Percentiles rank a stretch among this genome's conserved stretches.
Conservation (phyloP, 1,140 invertebrate species). For the Dendroctonus valens region DNA sequence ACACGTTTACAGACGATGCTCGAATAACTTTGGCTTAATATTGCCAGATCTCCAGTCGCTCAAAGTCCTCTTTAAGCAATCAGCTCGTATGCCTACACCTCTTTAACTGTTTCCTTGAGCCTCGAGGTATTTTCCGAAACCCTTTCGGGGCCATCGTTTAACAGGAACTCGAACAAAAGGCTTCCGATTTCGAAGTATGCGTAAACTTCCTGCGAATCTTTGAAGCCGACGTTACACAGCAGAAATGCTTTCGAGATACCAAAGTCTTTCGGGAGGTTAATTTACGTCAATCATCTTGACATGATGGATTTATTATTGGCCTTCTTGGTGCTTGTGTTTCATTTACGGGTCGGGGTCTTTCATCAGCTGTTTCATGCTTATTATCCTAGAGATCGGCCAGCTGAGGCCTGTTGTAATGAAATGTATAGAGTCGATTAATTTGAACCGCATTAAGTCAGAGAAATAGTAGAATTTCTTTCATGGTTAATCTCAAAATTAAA, state of each 20-base stretch:
- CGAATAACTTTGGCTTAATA: too few species aligned
- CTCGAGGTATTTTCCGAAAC: conserved; percentile 8
- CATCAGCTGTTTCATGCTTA: neutral
- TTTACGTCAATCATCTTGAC: conserved; percentile 16
- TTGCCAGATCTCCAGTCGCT: too few species aligned
- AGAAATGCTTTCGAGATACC: conserved; percentile 15
- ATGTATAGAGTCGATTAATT: too few species aligned
- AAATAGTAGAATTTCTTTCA: too few species aligned
- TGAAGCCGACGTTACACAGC: conserved; percentile 12
- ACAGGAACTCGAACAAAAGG: conserved; percentile 10
- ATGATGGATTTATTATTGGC: conserved; percentile 15
- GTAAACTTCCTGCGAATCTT: conserved; percentile 12
- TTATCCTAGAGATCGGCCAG: too few species aligned
- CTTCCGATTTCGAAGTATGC: conserved; percentile 15
- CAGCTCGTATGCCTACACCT: conserved; percentile 7
- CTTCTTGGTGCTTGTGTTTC: neutral
- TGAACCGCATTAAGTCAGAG: too few species aligned
- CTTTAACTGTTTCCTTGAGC: conserved; percentile 4
- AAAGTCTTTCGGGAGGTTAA: conserved; percentile 9
- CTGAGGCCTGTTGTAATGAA: too few species aligned
- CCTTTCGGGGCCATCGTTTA: conserved; percentile 5
- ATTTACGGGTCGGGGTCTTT: neutral
- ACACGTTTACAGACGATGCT: too few species aligned
- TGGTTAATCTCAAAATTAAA: too few species aligned
- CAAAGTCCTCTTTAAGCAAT: conserved; percentile 10